Percentiles rank a stretch among this genome's conserved stretches.
Conservation (phyloP, 2,113 vertebrate species). For the Isichthys henryi region DNA sequence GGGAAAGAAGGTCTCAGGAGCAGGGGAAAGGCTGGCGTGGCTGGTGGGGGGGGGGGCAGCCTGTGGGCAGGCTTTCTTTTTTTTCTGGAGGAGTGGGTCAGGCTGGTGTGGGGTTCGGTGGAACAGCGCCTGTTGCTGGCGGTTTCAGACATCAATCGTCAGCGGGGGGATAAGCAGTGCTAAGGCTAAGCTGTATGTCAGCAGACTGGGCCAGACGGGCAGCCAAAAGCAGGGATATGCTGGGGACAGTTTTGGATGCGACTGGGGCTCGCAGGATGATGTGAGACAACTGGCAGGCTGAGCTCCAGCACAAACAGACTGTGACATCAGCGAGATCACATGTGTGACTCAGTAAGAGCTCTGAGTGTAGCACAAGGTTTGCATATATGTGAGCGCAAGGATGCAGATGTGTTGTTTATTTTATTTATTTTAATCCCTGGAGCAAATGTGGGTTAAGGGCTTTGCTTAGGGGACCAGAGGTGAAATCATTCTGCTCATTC, state of each 20-base stretch:
- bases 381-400: not conserved
- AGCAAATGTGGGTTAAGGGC: not conserved
- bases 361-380: not conserved
- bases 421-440: not conserved
- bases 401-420: not conserved
- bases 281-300: not conserved
- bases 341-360: not conserved
- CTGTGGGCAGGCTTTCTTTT: not conserved
- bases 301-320: not conserved
- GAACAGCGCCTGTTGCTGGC: not conserved
- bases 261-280: not conserved
- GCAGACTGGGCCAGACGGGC: not conserved
- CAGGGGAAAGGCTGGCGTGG: not conserved
- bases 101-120: not conserved
- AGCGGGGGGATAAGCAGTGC: not conserved
- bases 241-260: not conserved
- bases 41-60: not conserved
- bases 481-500: not conserved
- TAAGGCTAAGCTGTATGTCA: not conserved
- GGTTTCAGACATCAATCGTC: not conserved
- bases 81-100: not conserved
- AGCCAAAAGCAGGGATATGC: not conserved
- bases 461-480: not conserved
- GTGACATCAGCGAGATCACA: not conserved
- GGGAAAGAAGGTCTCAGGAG: not conserved